Conservation (phyloP, 2,888 invertebrate species). For the Thymelicus lineola region DNA sequence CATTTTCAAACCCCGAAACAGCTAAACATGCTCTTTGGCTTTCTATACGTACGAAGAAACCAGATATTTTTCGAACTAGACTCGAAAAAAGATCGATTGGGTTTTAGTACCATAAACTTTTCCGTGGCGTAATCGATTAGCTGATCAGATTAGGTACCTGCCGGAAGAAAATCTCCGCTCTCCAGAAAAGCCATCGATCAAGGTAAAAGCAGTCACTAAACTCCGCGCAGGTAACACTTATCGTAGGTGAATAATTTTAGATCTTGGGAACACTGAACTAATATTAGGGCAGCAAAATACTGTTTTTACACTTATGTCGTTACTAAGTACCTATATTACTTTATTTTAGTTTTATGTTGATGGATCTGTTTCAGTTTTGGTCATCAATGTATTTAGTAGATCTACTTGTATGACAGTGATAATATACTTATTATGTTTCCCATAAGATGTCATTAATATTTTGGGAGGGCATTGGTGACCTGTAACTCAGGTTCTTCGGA, state of each 20-base stretch:
- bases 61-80: not conserved
- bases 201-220: constrained; percentile 29
- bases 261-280: constrained; percentile 2
- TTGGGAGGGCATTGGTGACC: no score
- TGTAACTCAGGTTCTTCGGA: no score
- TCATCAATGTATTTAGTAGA: no score
- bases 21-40: no score
- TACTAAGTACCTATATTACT: no score
- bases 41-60: no score
- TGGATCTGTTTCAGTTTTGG: no score
- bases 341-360: not conserved
- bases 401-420: no score
- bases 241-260: constrained; percentile 34
- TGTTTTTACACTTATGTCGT: not conserved
- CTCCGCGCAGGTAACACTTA: constrained; percentile 24
- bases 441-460: no score
- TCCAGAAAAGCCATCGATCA: constrained; percentile 27
- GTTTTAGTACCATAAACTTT: constrained; percentile 8
- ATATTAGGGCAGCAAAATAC: not conserved
- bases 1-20: no score
- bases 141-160: constrained; percentile 16
- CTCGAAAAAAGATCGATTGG: constrained; percentile 3
- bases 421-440: no score
- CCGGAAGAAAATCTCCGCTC: constrained; percentile 23
- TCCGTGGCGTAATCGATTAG: constrained; percentile 20